phyloP scores from a whole-genome alignment of 2,888 invertebrate genomes.

The Elegia similella region DNA sequence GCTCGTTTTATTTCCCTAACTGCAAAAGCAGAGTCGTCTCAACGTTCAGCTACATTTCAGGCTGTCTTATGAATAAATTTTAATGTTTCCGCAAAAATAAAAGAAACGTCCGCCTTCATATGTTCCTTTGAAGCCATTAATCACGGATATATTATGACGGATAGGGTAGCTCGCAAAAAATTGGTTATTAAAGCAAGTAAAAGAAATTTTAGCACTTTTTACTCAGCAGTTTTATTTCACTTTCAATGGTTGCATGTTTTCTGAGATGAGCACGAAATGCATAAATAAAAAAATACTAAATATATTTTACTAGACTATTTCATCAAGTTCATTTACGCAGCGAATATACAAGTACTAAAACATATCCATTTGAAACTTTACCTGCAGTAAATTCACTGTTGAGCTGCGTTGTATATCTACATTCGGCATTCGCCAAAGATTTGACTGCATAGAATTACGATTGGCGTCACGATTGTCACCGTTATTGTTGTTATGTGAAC shows the following conservation, averaged over 20 bases:
- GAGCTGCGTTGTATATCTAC: constrained; percentile 27
- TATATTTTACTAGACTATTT: constrained; percentile 9
- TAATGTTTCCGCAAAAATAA: constrained; percentile 2
- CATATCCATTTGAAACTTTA: constrained; percentile 25
- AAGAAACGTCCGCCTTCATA: not conserved
- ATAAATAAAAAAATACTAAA: not conserved
- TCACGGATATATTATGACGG: not conserved
- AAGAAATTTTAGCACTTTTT: not conserved
- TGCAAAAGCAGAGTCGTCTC: constrained; percentile 37
- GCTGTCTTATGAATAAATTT: constrained; percentile 20
- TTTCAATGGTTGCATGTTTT: constrained; percentile 6
- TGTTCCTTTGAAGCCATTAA: not conserved
- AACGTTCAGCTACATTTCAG: constrained; percentile 32
- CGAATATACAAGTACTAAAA: constrained; percentile 22
- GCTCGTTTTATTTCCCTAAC: constrained; percentile 35
- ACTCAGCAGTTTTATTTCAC: constrained; percentile 1
- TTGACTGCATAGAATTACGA: constrained; percentile 76
- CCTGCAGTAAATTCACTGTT: constrained; percentile 20
- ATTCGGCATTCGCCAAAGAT: constrained; percentile 64
- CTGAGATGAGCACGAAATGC: not conserved
- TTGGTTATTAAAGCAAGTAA: not conserved
- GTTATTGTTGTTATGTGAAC: constrained; percentile 32
- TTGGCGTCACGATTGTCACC: constrained; percentile 28
- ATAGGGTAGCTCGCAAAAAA: constrained; percentile 4
- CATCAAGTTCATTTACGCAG: constrained; percentile 16